These are phyloP conservation scores for Pangasius larnaudii DNA, from an alignment of 2,797 vertebrate genomes.

Conservation along the genomic window DNA sequence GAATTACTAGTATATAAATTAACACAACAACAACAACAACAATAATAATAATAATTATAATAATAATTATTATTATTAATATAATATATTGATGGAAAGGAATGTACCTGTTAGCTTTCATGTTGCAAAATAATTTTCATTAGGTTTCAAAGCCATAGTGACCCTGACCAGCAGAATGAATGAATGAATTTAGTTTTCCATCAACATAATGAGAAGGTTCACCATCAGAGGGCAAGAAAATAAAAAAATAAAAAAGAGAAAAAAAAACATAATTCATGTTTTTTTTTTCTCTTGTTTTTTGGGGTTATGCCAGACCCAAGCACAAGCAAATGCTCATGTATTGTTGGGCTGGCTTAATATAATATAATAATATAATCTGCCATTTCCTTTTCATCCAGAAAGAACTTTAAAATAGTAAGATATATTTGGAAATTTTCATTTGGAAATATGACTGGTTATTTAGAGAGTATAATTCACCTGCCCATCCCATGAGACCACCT, in stretches of 20 bases:
- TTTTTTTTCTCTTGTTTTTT: background rate
- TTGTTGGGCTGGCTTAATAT: background rate
- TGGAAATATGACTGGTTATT: conserved; percentile 45
- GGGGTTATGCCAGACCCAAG: background rate
- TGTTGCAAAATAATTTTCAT: background rate
- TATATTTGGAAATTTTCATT: background rate
- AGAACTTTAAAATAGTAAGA: background rate
- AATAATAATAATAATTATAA: too few relatives aligned
- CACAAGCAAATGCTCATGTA: background rate
- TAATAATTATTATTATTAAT: too few relatives aligned
- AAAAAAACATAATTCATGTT: background rate
- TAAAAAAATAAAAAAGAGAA: background rate
- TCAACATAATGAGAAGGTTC: too few relatives aligned
- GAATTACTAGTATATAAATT: background rate
- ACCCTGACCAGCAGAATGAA: background rate
- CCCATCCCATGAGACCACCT: background rate
- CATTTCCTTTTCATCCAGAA: background rate
- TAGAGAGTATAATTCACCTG: conserved; percentile 38
- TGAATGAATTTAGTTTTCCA: background rate
- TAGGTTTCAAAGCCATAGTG: background rate
- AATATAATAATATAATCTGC: background rate
- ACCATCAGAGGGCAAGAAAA: background rate
- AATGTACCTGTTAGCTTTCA: background rate
- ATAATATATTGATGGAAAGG: background rate
- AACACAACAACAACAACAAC: background rate